These are phyloP conservation scores for Lucinisca nassula DNA, from an alignment of 2,888 invertebrate genomes.

Conservation along the genomic window DNA sequence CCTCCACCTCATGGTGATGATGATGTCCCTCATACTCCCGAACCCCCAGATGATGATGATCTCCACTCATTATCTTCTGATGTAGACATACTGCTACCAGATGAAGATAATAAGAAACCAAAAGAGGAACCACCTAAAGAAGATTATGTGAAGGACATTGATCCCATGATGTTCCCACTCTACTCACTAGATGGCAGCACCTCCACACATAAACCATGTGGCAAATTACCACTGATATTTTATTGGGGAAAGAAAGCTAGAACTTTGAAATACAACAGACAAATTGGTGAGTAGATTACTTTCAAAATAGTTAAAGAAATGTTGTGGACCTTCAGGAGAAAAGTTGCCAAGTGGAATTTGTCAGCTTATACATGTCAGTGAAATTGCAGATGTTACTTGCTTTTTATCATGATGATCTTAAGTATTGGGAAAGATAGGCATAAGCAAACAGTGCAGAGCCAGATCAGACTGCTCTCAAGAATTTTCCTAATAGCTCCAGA, in stretches of 20 bases:
- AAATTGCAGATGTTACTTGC: neutral
- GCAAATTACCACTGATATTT: slow-evolving; percentile 82
- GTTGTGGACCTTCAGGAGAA: no score
- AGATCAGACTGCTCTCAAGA: no score
- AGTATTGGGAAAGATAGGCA: no score
- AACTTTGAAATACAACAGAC: slow-evolving; percentile 79
- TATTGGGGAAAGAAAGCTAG: slow-evolving; percentile 82
- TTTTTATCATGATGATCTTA: no score
- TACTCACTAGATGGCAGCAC: slow-evolving; percentile 82
- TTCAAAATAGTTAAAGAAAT: no score
- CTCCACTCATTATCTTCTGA: slow-evolving; percentile 78
- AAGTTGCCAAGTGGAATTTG: neutral
- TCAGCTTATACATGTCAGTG: neutral
- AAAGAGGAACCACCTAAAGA: slow-evolving; percentile 11
- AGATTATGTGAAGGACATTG: slow-evolving; percentile 61
- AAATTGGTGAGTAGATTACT: slow-evolving; percentile 77
- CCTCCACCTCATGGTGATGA: slow-evolving; percentile 81
- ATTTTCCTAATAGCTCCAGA: no score
- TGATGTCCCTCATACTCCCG: slow-evolving; percentile 70
- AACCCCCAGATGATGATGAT: slow-evolving; percentile 67
- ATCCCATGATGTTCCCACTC: slow-evolving; percentile 83
- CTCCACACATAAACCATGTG: slow-evolving; percentile 81
- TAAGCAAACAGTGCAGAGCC: no score
- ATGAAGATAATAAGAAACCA: slow-evolving; percentile 48
- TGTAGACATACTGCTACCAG: slow-evolving; percentile 73